Evolutionary conservation across 2,888 invertebrate species (phyloP).

Genomic region (Rhogogaster chlorosoma): DNA sequence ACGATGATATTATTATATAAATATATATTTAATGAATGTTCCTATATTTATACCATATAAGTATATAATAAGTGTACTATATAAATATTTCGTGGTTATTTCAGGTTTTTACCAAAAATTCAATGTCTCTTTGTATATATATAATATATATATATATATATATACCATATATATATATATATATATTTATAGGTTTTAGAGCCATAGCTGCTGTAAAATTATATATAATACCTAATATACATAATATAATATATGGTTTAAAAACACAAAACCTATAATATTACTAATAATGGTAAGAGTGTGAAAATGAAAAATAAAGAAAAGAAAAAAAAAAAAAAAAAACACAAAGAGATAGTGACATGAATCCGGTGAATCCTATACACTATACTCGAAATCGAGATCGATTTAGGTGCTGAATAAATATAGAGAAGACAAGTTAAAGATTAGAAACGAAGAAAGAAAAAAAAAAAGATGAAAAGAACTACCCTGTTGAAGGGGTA

Average conservation of each 20-base stretch:
- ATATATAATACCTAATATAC: not conserved
- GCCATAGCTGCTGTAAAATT: constrained; percentile 1
- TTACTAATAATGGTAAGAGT: constrained; percentile 1
- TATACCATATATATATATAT: not conserved
- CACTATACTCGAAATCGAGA: constrained; percentile 26
- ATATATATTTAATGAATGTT: constrained; percentile 78
- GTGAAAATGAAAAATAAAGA: not conserved
- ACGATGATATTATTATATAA: constrained; percentile 70
- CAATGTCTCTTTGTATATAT: constrained; percentile 61
- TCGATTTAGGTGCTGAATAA: constrained; percentile 35
- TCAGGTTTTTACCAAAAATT: constrained; percentile 74
- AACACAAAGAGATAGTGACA: not conserved
- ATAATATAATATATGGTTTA: not conserved
- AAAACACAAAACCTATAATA: not conserved
- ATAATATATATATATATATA: not conserved
- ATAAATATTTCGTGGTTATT: constrained; percentile 76
- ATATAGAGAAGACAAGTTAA: not conserved
- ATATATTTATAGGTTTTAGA: not conserved
- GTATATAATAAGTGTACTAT: constrained; percentile 75
- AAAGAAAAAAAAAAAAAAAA: not conserved
- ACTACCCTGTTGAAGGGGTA: not conserved
- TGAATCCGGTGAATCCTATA: constrained; percentile 13
- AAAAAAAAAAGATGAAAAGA: constrained; percentile 58
- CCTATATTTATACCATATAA: constrained; percentile 77
- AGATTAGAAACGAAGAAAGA: not conserved